These are phyloP conservation scores for Parnassius mnemosyne DNA, from an alignment of 2,888 invertebrate genomes.

Conservation along the genomic window DNA sequence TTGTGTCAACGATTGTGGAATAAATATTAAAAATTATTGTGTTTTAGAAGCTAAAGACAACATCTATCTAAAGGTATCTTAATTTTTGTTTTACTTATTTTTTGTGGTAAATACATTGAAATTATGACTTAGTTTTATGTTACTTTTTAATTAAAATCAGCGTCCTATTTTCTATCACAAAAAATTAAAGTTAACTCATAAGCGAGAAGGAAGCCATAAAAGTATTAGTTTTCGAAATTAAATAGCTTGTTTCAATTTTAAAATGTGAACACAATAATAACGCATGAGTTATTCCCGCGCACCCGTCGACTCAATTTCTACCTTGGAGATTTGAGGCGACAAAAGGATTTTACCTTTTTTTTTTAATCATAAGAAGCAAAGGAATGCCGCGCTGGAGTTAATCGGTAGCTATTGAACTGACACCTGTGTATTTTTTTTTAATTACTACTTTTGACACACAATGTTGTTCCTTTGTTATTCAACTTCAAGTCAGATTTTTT, in stretches of 20 bases:
- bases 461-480: constrained; percentile 19
- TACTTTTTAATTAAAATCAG: no score
- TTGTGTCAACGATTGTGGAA: no score
- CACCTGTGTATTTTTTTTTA: constrained; percentile 45
- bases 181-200: constrained; percentile 6
- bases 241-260: constrained; percentile 32
- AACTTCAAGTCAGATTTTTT: no score
- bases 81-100: no score
- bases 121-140: no score
- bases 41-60: no score
- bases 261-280: constrained; percentile 34
- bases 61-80: no score
- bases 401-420: constrained; percentile 50
- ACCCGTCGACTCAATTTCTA: constrained; percentile 29
- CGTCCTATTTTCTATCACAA: no score
- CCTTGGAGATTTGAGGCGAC: constrained; percentile 41
- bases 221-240: constrained; percentile 33
- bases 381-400: constrained; percentile 44
- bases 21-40: no score
- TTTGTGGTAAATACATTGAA: no score
- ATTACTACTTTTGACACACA: constrained; percentile 17
- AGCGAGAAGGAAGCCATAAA: constrained; percentile 30
- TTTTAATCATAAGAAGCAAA: constrained; percentile 30
- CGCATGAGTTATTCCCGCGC: constrained; percentile 40
- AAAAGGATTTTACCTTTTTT: constrained; percentile 38